These are phyloP conservation scores for Thymelicus sylvestris DNA, from an alignment of 2,888 invertebrate species.

Conservation along the genomic window DNA sequence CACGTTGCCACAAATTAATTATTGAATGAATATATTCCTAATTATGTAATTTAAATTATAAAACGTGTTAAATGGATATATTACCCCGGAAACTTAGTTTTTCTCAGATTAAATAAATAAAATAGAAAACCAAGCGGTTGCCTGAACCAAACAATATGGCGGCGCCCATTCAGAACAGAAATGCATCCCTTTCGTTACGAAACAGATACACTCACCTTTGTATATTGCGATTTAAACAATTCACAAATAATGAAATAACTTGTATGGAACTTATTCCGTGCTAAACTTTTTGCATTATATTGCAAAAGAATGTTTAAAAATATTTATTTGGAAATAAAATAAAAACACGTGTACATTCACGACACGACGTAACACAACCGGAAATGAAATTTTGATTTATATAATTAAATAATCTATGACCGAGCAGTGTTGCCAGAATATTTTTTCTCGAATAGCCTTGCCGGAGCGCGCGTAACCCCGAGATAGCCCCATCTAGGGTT, in stretches of 20 bases:
- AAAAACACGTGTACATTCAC: constrained; percentile 4
- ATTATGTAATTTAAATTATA: no score
- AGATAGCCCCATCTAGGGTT: no score
- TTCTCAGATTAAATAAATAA: no score
- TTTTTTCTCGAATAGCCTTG: no score
- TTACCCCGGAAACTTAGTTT: no score
- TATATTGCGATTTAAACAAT: neutral
- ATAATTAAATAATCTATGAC: neutral
- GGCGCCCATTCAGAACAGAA: neutral
- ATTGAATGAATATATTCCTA: no score
- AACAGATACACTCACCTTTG: constrained; percentile 3
- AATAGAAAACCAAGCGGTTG: neutral
- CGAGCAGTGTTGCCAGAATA: neutral
- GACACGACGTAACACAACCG: constrained; percentile 2
- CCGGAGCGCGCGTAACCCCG: no score
- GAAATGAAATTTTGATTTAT: neutral
- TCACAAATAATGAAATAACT: neutral
- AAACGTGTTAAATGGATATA: no score
- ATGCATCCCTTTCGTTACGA: constrained; percentile 1
- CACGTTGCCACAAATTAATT: constrained; percentile 4
- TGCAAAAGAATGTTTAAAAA: neutral
- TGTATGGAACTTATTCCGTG: neutral
- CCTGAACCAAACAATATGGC: constrained; percentile 1
- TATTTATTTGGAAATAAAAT: neutral
- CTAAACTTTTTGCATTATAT: constrained; percentile 7